Conservation (phyloP, 1,140 invertebrate genomes). For the Apis mellifera region Amel_HAv3.1 CM009932.2:5053501-5054000, state of each 20-base stretch:
- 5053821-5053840: too few relatives aligned
- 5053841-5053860: too few relatives aligned
- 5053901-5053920: too few relatives aligned
- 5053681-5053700: conserved; percentile 28
- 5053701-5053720: conserved; percentile 55
- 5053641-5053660: background rate
- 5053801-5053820: too few relatives aligned
- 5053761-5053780: too few relatives aligned
- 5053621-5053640: background rate
- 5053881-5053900: too few relatives aligned
- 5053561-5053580: background rate
- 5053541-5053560: background rate
- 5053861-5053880: too few relatives aligned
- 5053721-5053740: conserved; percentile 44
- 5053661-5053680: background rate
- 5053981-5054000: too few relatives aligned
- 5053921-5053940: too few relatives aligned
- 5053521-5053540: background rate
- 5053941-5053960: too few relatives aligned
- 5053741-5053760: conserved; percentile 32
- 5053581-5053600: background rate
- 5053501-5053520: background rate
- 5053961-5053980: too few relatives aligned
- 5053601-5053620: conserved; percentile 1
- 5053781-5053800: too few relatives aligned